Evolutionary conservation across 2,113 vertebrate species (phyloP).

Genomic region (Mastomys natalensis): DNA sequence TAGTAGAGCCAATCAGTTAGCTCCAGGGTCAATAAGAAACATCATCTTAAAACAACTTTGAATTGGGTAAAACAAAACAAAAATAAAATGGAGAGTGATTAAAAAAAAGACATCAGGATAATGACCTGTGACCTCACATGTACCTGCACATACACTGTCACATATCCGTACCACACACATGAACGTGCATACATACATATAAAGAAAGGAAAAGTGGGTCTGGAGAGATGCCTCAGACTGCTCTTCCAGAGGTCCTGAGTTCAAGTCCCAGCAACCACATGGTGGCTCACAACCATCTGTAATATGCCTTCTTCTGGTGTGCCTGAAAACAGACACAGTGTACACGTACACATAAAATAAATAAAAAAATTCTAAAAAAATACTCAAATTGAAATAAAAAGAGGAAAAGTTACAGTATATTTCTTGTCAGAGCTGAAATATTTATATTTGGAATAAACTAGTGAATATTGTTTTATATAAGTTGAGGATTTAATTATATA

Average conservation of each 20-base stretch:
- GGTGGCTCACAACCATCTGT: no score
- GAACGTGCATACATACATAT: neutral
- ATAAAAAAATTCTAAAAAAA: no score
- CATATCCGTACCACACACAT: neutral
- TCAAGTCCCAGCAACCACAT: no score
- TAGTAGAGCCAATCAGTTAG: neutral
- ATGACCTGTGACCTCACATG: neutral
- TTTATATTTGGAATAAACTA: constrained; percentile 27
- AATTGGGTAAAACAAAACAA: neutral
- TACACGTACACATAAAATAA: no score
- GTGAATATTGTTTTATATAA: neutral
- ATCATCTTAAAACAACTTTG: neutral
- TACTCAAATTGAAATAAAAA: neutral
- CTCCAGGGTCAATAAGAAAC: neutral
- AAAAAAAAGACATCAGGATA: neutral
- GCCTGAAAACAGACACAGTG: no score
- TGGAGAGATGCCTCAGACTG: no score
- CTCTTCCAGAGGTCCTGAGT: no score
- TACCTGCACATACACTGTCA: neutral
- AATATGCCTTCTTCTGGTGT: no score
- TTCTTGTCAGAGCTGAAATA: neutral
- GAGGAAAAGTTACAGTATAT: neutral
- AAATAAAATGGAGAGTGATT: neutral
- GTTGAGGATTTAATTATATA: neutral
- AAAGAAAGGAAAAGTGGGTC: neutral